Evolutionary conservation across 2,797 vertebrate genomes (phyloP), one percentile per base, ranked within the genome.

Genomic region (Pogoniulus pusillus): DNA sequence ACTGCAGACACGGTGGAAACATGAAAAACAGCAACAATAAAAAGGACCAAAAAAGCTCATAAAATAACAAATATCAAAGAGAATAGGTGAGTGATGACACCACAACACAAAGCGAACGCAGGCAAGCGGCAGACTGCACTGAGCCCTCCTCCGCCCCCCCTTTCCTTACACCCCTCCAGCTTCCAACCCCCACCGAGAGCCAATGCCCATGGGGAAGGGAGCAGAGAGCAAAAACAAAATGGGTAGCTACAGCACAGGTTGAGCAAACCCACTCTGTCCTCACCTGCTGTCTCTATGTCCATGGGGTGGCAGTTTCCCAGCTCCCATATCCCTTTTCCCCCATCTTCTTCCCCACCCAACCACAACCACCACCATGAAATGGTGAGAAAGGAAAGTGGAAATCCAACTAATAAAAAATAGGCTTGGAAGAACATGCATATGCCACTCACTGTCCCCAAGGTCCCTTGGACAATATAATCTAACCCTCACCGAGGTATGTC

Each of bases 11-110:
- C 1, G 1, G 24, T 68, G 43, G 63, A 93, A 96, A 96, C 75
- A 60, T 37, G 86, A 82, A 95, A 96, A 95, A 88, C 16, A 89
- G 37, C 62, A 64, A 62, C 77, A 91, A 90, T 53, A 88, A 79
- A 75, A 91, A 91, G 16, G 35, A 86, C 26, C 0, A 2, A 7
- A 23, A 37, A 39, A 74, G 27, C 54, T 17, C 17, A 18, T 7
- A 35, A 35, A 24, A 55, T 23, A 58, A 59, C 20, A 23, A 39
- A 12, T 10, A 68, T 94, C 94, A 96, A 96, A 95, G 89, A 69
- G 95, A 95, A 96, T 96, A 83, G 78, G 73, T 51, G 79, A 89
- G 71, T 58, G 54, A n/a, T 90, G 94, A 69, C 81, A 58, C 60
- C 8, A 4, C 68, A 65, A 66, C 53, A 92, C 70, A 84, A 91